phyloP scores from a whole-genome alignment of 2,888 invertebrate genomes.

The Chrysolina americana region DNA sequence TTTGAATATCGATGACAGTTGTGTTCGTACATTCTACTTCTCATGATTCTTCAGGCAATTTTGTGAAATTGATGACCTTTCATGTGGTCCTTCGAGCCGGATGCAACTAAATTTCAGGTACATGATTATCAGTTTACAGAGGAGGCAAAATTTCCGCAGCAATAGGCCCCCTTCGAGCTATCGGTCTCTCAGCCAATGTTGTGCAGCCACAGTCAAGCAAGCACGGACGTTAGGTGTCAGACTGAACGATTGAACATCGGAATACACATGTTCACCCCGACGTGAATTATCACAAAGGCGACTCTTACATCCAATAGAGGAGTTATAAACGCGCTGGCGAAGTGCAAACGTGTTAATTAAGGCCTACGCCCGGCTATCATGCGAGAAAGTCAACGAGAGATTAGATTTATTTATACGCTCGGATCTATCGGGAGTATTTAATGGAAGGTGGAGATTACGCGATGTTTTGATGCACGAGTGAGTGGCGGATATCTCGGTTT shows the following conservation, averaged over 20 bases:
- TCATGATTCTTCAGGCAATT: too few relatives aligned
- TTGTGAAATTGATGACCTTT: too few relatives aligned
- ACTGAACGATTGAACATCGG: constrained; percentile 62
- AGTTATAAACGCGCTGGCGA: constrained; percentile 60
- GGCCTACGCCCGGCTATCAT: constrained; percentile 53
- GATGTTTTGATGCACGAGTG: not conserved
- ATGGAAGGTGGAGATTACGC: constrained; percentile 2
- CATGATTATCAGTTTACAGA: not conserved
- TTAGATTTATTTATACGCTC: constrained; percentile 20
- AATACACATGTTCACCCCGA: constrained; percentile 63
- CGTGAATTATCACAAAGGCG: constrained; percentile 61
- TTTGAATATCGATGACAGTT: too few relatives aligned
- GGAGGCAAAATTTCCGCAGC: too few relatives aligned
- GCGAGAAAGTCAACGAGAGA: constrained; percentile 26
- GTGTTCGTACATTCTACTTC: too few relatives aligned
- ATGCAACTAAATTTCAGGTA: not conserved
- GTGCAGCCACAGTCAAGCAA: constrained; percentile 49
- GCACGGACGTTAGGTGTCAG: constrained; percentile 55
- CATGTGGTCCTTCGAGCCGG: constrained; percentile 12
- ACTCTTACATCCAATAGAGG: constrained; percentile 61
- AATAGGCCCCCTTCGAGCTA: constrained; percentile 2
- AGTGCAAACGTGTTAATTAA: constrained; percentile 64
- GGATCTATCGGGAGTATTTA: constrained; percentile 16
- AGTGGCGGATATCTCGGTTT: not conserved
- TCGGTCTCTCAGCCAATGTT: constrained; percentile 45